Evolutionary conservation across 2,888 invertebrate genomes (phyloP), one percentile per base, ranked within the genome.

Genomic region (Chironomus riparius): DNA sequence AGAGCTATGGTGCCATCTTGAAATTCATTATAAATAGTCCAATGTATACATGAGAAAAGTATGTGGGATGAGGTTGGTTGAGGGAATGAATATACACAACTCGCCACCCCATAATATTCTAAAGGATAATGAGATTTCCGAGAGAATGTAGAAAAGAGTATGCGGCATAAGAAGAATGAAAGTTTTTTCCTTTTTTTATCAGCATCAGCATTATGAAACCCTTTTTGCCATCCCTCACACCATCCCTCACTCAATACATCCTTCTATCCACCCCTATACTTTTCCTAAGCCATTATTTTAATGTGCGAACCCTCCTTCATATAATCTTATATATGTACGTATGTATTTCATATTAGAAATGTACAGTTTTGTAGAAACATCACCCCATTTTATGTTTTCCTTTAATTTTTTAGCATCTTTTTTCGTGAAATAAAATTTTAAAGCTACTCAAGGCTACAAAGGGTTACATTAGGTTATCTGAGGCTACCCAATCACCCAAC

Each of bases 1-100:
- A 15, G n/a, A n/a, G 56, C 56, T 18, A 65, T 22, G 65, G 65
- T 73, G 65, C 74, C 74, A 74, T 74, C 74, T 74, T 74, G 74
- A 21, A 74, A 74, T 62, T 72, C 38, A 7, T 13, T 28, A 24
- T 47, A 38, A 38, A 38, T 38, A 38, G 18, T 22, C 10, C 56
- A 56, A 15, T 15, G 56, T 56, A 15, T 56, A 15, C 56, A 15
- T 18, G 56, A 56, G 56, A 56, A 18, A 18, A 1, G n/a, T 2
- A 6, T 12, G 72, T 62, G 62, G 47, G 72, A 50, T 24, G 18
- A 22, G 18, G 72, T 18, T 12, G 71, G 61, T 12, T n/a, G n/a
- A 28, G 18, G 18, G 56, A 38, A 38, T 38, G 38, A 38, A 38
- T 10, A 38, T 38, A 38, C 38, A 38, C 38, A 38, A 38, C 7